Base-by-base conservation (phyloP, 2,113 vertebrate genomes). In the Sigmodon hispidus region DNA sequence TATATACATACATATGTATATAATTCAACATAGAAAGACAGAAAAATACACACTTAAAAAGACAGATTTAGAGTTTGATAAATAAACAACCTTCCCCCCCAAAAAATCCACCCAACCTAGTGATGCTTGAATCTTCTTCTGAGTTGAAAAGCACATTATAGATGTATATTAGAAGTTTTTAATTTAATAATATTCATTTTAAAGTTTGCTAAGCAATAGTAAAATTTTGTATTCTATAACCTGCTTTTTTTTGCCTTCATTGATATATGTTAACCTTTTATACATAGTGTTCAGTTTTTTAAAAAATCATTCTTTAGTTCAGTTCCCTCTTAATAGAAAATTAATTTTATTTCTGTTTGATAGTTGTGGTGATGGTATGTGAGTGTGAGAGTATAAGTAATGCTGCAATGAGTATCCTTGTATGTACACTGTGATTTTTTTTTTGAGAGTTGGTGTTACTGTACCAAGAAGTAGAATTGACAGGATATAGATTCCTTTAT, bases 261-360 rank as follows among this genome's bases (percentile, higher is more conserved):
- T 91, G 69, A 80, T 57, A 0, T 93, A 59, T 89, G 15, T 91
- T 40, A 40, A 72, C 12, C 52, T 95, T 96, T 92, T 87, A 83
- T 89, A 7, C 57, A 48, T 43, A 86, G 26, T 75, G 69, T 93
- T 96, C 57, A 79, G 4, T 52, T 81, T 89, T 86, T 94, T 67
- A 89, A 7, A 34, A 89, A 7, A 34, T 43, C n/a, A 75, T 84
- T 87, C 86, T 91, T 81, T 72, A 50, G 87, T 79, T 45, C 9
- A 65, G 90, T 94, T 80, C 15, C 63, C 43, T 92, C 24, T 55
- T 88, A 63, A 70, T 61, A 72, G 40, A 94, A 84, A 75, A 80
- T 87, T 86, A 29, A 90, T 15, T 93, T 97, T 90, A 84, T 92
- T 90, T 94, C 70, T 69, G 7, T 94, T 48, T 94, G 8, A 8